These are phyloP conservation scores for Cotesia congregata DNA, from an alignment of 2,888 invertebrate species.

Conservation along the genomic window DNA sequence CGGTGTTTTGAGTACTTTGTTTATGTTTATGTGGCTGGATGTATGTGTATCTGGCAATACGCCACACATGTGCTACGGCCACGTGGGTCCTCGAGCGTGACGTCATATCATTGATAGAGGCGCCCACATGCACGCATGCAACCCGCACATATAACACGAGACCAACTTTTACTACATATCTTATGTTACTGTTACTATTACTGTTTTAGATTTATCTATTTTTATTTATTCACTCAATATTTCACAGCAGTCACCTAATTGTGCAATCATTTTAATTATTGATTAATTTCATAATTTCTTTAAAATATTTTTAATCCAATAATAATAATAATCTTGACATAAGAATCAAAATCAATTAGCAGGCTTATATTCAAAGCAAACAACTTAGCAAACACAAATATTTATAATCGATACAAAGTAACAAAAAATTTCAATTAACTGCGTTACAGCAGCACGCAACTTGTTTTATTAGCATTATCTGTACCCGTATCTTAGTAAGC, in stretches of 20 bases:
- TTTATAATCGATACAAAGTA: not conserved
- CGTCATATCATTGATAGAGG: slow-evolving; percentile 62
- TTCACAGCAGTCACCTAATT: not conserved
- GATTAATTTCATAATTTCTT: not conserved
- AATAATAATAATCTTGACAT: too few species aligned
- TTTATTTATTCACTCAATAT: not conserved
- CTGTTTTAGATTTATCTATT: slow-evolving; percentile 2
- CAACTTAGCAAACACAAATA: not conserved
- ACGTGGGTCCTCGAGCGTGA: slow-evolving; percentile 51
- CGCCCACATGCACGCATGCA: slow-evolving; percentile 56
- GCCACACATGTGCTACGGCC: slow-evolving; percentile 43
- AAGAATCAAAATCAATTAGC: not conserved
- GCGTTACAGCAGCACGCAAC: not conserved
- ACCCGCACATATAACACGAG: slow-evolving; percentile 17
- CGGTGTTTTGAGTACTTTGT: slow-evolving; percentile 8
- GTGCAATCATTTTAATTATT: not conserved
- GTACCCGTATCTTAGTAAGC: not conserved
- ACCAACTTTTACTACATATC: slow-evolving; percentile 26
- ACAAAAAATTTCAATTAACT: not conserved
- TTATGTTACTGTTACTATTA: not conserved
- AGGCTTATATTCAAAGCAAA: not conserved
- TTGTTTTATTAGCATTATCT: slow-evolving; percentile 1
- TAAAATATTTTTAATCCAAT: not conserved
- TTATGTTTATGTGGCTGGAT: not conserved
- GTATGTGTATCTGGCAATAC: slow-evolving; percentile 14